phyloP scores from a whole-genome alignment of 2,113 vertebrate species.

The Odontophorus gujanensis region DNA sequence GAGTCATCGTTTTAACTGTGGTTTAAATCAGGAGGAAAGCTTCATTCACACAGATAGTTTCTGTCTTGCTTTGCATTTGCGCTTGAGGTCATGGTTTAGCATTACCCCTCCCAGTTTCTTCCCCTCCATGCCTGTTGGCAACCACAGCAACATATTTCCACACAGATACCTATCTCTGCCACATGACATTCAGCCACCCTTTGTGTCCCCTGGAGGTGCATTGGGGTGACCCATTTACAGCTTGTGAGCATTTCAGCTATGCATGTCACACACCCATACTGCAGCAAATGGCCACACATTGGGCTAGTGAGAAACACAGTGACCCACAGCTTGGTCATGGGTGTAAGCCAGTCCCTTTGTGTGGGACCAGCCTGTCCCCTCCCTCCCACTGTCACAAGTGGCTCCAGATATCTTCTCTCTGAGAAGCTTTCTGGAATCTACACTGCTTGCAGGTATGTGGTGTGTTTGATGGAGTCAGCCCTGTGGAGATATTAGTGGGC shows the following conservation, averaged over 20 bases:
- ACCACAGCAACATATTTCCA: neutral
- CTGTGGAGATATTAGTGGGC: neutral
- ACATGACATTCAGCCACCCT: neutral
- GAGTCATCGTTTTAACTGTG: neutral
- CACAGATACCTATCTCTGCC: neutral
- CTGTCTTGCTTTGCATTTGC: neutral
- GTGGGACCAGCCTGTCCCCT: neutral
- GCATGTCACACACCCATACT: neutral
- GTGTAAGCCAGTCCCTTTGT: accelerated
- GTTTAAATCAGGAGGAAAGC: neutral
- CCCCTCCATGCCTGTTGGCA: neutral
- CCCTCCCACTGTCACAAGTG: accelerated
- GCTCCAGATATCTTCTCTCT: neutral
- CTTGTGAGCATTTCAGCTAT: neutral
- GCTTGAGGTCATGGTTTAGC: neutral
- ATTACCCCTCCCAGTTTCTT: neutral
- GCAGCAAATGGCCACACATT: accelerated
- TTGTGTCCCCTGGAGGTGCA: accelerated
- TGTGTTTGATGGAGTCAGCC: neutral
- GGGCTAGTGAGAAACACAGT: accelerated
- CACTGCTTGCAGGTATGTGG: accelerated
- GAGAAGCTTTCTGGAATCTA: neutral
- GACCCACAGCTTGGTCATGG: accelerated
- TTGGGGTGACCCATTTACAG: accelerated
- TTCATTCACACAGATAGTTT: neutral